These are phyloP conservation scores for Solenopsis invicta DNA, from an alignment of 1,140 invertebrate species.

Conservation along the genomic window DNA sequence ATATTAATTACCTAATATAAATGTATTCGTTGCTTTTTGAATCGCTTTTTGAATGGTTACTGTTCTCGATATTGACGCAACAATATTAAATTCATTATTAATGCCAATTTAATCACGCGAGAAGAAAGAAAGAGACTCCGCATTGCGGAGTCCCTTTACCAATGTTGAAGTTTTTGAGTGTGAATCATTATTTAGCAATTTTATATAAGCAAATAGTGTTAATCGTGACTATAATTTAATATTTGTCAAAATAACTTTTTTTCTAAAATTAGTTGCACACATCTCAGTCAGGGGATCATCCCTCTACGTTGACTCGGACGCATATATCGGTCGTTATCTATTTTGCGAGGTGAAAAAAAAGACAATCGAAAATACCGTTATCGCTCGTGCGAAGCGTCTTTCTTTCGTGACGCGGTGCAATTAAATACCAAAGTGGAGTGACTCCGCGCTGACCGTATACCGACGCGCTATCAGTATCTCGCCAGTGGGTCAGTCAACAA, in stretches of 20 bases:
- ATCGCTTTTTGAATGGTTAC: not conserved
- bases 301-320: not conserved
- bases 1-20: not conserved
- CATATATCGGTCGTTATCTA: not conserved
- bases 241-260: not conserved
- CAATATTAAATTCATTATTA: slow-evolving; percentile 17
- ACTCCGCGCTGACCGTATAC: slow-evolving; percentile 33
- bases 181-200: not conserved
- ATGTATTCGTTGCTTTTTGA: not conserved
- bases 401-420: slow-evolving; percentile 35
- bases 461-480: slow-evolving; percentile 72
- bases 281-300: not conserved
- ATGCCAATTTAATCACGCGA: not conserved
- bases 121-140: not conserved
- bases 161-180: not conserved
- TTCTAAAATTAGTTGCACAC: not conserved
- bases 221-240: not conserved
- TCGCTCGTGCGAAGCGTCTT: slow-evolving; percentile 57
- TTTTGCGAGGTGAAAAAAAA: not conserved
- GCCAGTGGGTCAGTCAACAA: slow-evolving; percentile 84
- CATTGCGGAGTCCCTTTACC: too few species aligned
- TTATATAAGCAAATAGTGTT: not conserved
- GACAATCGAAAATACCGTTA: slow-evolving; percentile 37
- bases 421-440: slow-evolving; percentile 50
- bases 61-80: not conserved